Conservation (phyloP, 1,140 invertebrate genomes). For the Piezodorus guildinii region DNA sequence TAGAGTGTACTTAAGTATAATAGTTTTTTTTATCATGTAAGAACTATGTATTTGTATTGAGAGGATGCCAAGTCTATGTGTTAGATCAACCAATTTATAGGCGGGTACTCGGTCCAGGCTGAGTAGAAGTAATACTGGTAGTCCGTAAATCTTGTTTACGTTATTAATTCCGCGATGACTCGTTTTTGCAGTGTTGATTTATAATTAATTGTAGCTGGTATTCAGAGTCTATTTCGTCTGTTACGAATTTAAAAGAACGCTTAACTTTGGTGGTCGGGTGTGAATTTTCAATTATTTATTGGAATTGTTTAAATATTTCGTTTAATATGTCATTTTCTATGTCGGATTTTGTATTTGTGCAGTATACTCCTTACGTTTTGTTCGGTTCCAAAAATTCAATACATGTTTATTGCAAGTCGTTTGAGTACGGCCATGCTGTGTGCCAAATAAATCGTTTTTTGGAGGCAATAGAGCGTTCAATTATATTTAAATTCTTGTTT, state of each 20-base stretch:
- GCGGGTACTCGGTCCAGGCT: no score
- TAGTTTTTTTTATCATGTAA: no score
- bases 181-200: slow-evolving; percentile 11
- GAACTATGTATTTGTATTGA: no score
- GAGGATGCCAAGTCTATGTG: no score
- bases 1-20: no score
- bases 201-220: not conserved
- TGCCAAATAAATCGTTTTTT: not conserved
- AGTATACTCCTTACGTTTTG: slow-evolving; percentile 16
- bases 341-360: not conserved
- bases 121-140: no score
- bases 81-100: no score
- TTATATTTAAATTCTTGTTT: no score
- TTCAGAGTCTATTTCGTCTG: not conserved
- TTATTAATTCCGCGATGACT: slow-evolving; percentile 12
- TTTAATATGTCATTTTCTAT: slow-evolving; percentile 10
- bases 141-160: no score
- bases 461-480: no score
- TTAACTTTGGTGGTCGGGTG: not conserved
- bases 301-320: slow-evolving; percentile 1
- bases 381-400: slow-evolving; percentile 3
- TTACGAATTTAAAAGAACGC: not conserved
- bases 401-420: not conserved
- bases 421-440: not conserved
- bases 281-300: not conserved